Base-by-base conservation (phyloP, 2,888 invertebrate species). In the Sarcophaga subvicina region DNA sequence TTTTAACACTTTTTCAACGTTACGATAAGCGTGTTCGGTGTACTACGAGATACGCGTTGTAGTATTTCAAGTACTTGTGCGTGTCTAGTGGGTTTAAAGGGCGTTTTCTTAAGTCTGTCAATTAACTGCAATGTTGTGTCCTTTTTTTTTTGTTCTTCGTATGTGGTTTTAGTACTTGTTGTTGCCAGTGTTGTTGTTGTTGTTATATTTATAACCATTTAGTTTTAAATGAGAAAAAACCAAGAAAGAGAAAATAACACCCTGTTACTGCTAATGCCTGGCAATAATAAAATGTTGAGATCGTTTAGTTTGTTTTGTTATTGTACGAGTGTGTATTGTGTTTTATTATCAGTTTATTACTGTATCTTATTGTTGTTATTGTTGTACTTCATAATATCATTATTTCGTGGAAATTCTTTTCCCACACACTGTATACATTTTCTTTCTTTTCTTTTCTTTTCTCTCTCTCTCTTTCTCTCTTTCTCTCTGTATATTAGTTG, bases 331-430 rank as follows among this genome's bases (percentile, higher is more conserved):
- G 25, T 54, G 47, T 54, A 17, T 54, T 84, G 69, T 66, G 59
- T 82, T 79, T 86, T 79, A 75, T 80, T 86, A 66, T 79, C 78
- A 59, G 72, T 69, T 78, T 77, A 47, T 60, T 76, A 27, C 64
- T 77, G 47, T 37, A 8, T 69, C 12, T 72, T 77, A 20, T 69
- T 45, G 45, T 78, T 81, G 54, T 49, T 14, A 49, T 81, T 49
- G 12, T 60, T 71, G n/a, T 76, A 27, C 64, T 80, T 54, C 17
- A 54, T 76, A 25, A 80, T 72, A 71, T 83, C 71, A 80, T 78
- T 72, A 81, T 76, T 89, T 87, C 87, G 83, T 82, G 79, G 86
- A 88, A 88, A 88, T 88, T 88, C 85, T 88, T 89, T 88, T 89
- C 89, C 88, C 89, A 89, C 89, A 88, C 80, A 80, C 62, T 78